Evolutionary conservation across 2,797 vertebrate genomes (phyloP).

Genomic region (Crenuchus spilurus): DNA sequence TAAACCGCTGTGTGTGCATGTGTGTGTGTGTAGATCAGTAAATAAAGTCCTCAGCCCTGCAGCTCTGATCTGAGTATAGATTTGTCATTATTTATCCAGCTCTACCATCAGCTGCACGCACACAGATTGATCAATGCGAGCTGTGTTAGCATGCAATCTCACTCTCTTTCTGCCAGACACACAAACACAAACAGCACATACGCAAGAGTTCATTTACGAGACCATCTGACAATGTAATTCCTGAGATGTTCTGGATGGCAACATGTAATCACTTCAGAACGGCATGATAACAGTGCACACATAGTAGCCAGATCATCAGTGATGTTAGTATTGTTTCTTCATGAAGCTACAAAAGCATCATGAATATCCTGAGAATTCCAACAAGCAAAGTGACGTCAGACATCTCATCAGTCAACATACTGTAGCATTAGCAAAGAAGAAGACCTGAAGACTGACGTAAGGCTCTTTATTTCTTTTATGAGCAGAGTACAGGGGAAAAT

Average conservation of each 20-base stretch:
- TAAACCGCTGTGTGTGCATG: neutral
- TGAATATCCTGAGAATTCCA: too few species aligned
- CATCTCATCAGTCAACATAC: too few species aligned
- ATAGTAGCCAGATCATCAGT: neutral
- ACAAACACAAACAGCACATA: neutral
- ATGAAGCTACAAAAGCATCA: too few species aligned
- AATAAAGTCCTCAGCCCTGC: neutral
- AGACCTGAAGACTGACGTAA: too few species aligned
- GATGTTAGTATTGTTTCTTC: neutral
- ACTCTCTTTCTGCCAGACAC: neutral
- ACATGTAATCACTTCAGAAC: neutral
- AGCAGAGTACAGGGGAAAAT: too few species aligned
- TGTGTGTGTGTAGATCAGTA: neutral
- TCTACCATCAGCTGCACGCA: slow-evolving; percentile 1
- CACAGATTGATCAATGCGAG: slow-evolving; percentile 11
- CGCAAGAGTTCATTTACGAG: neutral
- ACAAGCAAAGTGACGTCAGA: too few species aligned
- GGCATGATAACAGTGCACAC: neutral
- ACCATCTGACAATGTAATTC: neutral
- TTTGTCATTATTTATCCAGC: slow-evolving; percentile 19
- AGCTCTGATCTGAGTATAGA: slow-evolving; percentile 21
- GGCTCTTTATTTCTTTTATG: too few species aligned
- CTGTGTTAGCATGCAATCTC: neutral
- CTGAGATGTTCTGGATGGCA: neutral
- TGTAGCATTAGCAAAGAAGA: too few species aligned